Conservation (phyloP, 2,113 vertebrate genomes). For the Salvator merianae region DNA sequence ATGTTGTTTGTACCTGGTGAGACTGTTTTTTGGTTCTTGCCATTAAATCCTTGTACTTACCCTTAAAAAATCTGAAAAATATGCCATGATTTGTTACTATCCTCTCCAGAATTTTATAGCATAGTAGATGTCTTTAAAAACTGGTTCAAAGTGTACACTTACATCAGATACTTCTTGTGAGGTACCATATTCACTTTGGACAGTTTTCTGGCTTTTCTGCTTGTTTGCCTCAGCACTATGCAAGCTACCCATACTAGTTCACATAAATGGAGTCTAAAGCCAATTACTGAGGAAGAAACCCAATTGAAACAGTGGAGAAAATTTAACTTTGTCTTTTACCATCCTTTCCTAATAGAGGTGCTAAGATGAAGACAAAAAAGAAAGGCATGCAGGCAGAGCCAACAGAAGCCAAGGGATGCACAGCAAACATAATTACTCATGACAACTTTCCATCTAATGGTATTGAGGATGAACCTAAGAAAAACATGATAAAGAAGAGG, state of each 20-base stretch:
- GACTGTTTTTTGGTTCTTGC: background rate
- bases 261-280: background rate
- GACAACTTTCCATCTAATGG: conserved; percentile 46
- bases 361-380: conserved; percentile 80
- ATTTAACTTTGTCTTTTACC: conserved; percentile 54
- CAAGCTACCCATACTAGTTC: background rate
- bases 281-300: background rate
- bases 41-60: background rate
- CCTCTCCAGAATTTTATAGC: background rate
- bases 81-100: accelerated
- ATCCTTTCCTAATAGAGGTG: conserved; percentile 64
- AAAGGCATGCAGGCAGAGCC: conserved; percentile 75
- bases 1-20: background rate
- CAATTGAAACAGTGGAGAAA: conserved; percentile 41
- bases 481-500: conserved; percentile 69
- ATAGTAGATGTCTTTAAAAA: background rate
- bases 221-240: background rate
- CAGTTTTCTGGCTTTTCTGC: background rate
- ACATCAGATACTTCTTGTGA: background rate
- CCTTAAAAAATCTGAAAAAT: conserved; percentile 6
- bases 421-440: conserved; percentile 53
- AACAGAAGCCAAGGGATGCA: conserved; percentile 43
- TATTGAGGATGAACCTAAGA: conserved; percentile 64
- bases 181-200: background rate
- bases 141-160: background rate